Evolutionary conservation across 92 coral and sea anemone species (phyloP).

Genomic region (Chrysogorgia sp.): DNA sequence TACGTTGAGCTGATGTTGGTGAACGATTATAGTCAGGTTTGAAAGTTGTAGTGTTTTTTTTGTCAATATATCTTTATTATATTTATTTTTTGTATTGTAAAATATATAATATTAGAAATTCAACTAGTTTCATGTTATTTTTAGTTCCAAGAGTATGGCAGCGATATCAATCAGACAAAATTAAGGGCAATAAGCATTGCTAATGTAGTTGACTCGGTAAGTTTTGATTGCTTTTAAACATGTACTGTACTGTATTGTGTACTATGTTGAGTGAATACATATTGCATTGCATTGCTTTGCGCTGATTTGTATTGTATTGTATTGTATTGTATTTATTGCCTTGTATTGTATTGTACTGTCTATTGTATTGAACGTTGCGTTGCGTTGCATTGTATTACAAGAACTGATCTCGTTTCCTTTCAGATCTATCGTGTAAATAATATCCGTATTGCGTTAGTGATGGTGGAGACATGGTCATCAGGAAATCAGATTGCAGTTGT

Average conservation of each 20-base stretch:
- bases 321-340: too few relatives aligned
- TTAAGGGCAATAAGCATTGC: conserved; percentile 75
- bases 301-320: too few relatives aligned
- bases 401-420: background rate
- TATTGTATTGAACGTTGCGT: too few relatives aligned
- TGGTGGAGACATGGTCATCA: conserved; percentile 78
- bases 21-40: conserved; percentile 84
- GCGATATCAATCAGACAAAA: conserved; percentile 50
- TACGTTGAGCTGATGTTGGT: conserved; percentile 85
- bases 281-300: too few relatives aligned
- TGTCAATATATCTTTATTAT: background rate
- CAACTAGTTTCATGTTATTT: too few relatives aligned
- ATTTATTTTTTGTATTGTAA: background rate
- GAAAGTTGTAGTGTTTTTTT: background rate
- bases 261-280: too few relatives aligned
- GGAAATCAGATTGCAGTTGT: conserved; percentile 64
- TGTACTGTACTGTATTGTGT: too few relatives aligned
- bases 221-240: too few relatives aligned
- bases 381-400: too few relatives aligned
- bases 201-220: conserved; percentile 88
- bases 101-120: too few relatives aligned
- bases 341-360: too few relatives aligned
- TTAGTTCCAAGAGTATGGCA: conserved; percentile 8
- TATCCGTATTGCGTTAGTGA: conserved; percentile 71
- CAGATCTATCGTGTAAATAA: conserved; percentile 82